Conservation (phyloP, 2,888 invertebrate genomes). For the Molanna angustata region DNA sequence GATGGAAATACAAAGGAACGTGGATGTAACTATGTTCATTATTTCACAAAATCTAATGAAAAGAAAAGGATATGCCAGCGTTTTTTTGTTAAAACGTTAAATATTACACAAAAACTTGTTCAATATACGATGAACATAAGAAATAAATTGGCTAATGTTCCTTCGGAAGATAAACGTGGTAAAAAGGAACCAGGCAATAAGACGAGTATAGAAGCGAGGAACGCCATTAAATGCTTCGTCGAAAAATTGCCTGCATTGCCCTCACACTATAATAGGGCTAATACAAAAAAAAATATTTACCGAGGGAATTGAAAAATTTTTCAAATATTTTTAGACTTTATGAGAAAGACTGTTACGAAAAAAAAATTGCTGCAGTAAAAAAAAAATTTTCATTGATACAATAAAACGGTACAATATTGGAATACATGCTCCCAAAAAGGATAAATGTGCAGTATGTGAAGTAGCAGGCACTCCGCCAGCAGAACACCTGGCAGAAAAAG, state of each 20-base stretch:
- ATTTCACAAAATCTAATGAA: background rate
- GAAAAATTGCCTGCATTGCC: background rate
- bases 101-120: background rate
- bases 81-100: constrained; percentile 1
- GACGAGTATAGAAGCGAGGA: background rate
- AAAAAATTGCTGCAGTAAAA: background rate
- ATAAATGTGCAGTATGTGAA: constrained; percentile 3
- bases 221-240: constrained; percentile 1
- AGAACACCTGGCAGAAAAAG: constrained; percentile 1
- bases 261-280: constrained; percentile 3
- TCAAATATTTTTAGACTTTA: background rate
- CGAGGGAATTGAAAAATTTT: background rate
- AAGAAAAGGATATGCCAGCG: background rate
- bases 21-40: constrained; percentile 1
- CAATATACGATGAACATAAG: background rate
- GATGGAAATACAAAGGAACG: background rate
- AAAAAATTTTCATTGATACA: too few species aligned
- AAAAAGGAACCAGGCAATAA: constrained; percentile 1
- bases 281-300: constrained; percentile 3
- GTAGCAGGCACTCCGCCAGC: background rate
- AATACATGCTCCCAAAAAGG: constrained; percentile 4
- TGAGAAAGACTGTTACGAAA: background rate
- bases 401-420: constrained; percentile 7
- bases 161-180: background rate
- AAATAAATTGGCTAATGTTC: background rate